Percentiles rank a stretch among this genome's conserved stretches.
Evolutionary conservation across 2,113 vertebrate species (phyloP).

Genomic region (Aleadryas rufinucha): DNA sequence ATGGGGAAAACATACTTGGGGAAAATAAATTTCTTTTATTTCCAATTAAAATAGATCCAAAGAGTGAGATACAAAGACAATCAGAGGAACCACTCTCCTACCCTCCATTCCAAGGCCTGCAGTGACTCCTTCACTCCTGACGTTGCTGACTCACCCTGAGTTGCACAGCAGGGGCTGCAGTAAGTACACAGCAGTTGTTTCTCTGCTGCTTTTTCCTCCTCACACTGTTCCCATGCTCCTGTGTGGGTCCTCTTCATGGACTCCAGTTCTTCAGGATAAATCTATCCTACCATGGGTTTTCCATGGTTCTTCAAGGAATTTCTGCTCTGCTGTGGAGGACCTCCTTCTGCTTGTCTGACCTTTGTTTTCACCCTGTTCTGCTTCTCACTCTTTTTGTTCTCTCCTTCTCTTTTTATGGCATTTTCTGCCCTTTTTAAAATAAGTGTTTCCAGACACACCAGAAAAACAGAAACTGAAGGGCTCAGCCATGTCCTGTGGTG

Average conservation of each 20-base stretch:
- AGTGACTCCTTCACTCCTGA: not conserved
- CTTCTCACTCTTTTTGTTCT: not conserved
- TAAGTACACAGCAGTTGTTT: not conserved
- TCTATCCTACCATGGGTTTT: not conserved
- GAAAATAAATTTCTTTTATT: not conserved
- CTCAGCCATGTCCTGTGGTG: not conserved
- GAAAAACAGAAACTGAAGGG: not conserved
- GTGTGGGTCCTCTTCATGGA: accelerated
- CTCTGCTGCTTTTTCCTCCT: not conserved
- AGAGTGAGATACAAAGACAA: not conserved
- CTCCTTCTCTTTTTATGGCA: not conserved
- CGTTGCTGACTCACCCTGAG: accelerated
- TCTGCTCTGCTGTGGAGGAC: not conserved
- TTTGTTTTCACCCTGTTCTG: not conserved
- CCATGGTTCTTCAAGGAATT: not conserved
- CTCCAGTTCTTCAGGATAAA: not conserved
- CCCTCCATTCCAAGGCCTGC: not conserved
- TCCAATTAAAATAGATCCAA: not conserved
- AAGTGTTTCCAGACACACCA: not conserved
- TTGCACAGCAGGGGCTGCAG: accelerated
- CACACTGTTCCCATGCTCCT: not conserved
- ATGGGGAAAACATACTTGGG: not conserved
- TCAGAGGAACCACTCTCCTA: not conserved
- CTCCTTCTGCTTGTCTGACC: not conserved
- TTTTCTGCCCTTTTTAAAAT: not conserved